These are phyloP conservation scores for Diplodus sargus DNA, from an alignment of 2,797 vertebrate species.

Conservation along the genomic window DNA sequence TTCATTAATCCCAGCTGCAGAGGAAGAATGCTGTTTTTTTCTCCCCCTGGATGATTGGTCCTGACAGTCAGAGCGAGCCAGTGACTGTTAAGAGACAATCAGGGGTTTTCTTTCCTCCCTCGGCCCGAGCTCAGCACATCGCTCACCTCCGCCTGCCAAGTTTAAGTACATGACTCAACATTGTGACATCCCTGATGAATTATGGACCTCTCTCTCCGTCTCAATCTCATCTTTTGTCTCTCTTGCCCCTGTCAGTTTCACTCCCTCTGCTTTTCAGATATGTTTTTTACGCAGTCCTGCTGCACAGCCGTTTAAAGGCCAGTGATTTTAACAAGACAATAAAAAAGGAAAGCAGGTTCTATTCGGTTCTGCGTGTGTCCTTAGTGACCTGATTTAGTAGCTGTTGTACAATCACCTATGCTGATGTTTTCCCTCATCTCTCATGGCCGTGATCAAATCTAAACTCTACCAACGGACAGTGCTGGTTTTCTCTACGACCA, in stretches of 20 bases:
- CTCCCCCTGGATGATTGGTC: slow-evolving; percentile 58
- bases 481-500: not conserved
- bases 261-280: slow-evolving; percentile 62
- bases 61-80: slow-evolving; percentile 68
- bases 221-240: slow-evolving; percentile 35
- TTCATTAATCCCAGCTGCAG: slow-evolving; percentile 74
- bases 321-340: slow-evolving; percentile 79
- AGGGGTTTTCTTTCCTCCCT: slow-evolving; percentile 33
- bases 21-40: slow-evolving; percentile 65
- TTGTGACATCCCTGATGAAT: slow-evolving; percentile 65
- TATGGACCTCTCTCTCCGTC: slow-evolving; percentile 50
- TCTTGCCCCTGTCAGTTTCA: slow-evolving; percentile 33
- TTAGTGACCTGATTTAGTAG: slow-evolving; percentile 27
- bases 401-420: not conserved
- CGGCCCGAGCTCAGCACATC: slow-evolving; percentile 60
- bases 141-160: slow-evolving; percentile 67
- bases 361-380: slow-evolving; percentile 54
- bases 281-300: slow-evolving; percentile 69
- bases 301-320: slow-evolving; percentile 68
- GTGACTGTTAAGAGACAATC: slow-evolving; percentile 69
- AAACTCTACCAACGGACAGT: not conserved
- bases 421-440: not conserved
- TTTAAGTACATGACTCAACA: slow-evolving; percentile 73
- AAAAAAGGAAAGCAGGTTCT: slow-evolving; percentile 65
- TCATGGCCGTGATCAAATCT: not conserved